These are phyloP conservation scores for Tichodroma muraria DNA, from an alignment of 2,113 vertebrate genomes.

Conservation along the genomic window DNA sequence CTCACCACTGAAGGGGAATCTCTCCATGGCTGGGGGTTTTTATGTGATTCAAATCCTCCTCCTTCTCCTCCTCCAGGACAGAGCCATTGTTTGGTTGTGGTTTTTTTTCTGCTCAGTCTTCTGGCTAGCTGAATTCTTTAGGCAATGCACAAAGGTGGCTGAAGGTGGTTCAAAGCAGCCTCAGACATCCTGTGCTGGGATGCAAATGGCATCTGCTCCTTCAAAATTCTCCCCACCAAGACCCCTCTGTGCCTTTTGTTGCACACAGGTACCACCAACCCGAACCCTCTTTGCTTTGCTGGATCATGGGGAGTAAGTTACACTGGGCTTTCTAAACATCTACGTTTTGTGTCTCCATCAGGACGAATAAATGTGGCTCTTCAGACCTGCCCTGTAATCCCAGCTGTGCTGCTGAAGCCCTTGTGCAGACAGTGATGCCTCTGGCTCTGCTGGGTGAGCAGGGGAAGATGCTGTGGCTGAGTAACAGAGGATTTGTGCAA, in stretches of 20 bases:
- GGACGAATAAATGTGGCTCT: background rate
- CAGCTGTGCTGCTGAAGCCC: background rate
- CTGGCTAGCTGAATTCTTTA: background rate
- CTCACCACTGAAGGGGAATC: background rate
- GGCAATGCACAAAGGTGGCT: background rate
- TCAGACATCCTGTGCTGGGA: background rate
- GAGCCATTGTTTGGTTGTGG: background rate
- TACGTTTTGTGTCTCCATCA: background rate
- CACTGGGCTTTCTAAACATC: background rate
- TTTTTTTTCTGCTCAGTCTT: background rate
- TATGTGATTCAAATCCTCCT: background rate
- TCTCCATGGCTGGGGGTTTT: background rate
- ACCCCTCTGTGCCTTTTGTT: background rate
- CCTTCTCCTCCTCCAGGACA: background rate
- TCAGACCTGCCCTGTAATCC: background rate
- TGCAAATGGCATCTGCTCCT: background rate
- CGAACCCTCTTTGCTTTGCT: background rate
- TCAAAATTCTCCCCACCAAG: background rate
- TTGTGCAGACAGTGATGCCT: accelerated
- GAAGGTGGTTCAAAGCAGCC: background rate
- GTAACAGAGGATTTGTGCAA: accelerated
- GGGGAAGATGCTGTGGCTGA: background rate
- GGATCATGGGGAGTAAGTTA: accelerated
- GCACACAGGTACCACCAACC: background rate
- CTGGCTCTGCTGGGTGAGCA: background rate